A percentile compares a stretch with the other conserved stretches of the same genome.
phyloP scores from a whole-genome alignment of 1,140 invertebrate genomes.

The Rhopalosiphum padi region DNA sequence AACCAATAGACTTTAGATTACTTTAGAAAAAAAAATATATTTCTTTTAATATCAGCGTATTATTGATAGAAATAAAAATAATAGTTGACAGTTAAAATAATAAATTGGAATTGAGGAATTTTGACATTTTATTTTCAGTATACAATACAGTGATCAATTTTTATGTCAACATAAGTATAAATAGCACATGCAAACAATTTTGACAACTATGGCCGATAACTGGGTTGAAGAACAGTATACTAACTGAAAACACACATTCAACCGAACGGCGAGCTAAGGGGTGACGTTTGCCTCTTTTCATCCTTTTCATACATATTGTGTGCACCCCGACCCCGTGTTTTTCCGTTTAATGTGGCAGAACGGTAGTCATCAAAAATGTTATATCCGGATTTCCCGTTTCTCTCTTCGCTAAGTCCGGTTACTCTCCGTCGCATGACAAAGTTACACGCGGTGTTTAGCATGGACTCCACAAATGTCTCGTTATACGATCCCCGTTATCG shows the following conservation, averaged over 20 bases:
- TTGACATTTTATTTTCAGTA: neutral
- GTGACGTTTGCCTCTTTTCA: neutral
- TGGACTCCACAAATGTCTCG: neutral
- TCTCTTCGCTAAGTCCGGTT: neutral
- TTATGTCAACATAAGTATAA: neutral
- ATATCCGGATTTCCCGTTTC: conserved; percentile 14
- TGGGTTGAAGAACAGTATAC: neutral
- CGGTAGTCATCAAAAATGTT: conserved; percentile 30
- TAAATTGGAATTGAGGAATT: neutral
- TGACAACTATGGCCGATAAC: neutral
- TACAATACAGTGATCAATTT: neutral
- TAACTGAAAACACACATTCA: neutral
- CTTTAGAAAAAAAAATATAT: too few relatives aligned
- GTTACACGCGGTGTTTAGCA: neutral
- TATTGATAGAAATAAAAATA: neutral
- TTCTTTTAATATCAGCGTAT: too few relatives aligned
- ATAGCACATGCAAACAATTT: neutral
- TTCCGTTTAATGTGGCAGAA: conserved; percentile 28
- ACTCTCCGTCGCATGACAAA: neutral
- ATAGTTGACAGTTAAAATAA: neutral
- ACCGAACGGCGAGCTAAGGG: neutral
- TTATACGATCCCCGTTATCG: conserved; percentile 45
- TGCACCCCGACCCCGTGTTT: neutral
- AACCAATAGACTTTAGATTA: too few relatives aligned
- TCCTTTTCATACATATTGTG: neutral